phyloP scores from a whole-genome alignment of 2,113 vertebrate genomes.

The human (Homo sapiens) region GRCh38 chr5:89766501-89767000 shows the following conservation, averaged over 20 bases:
- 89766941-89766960: not conserved
- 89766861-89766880: not conserved
- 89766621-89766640: not conserved
- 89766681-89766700: not conserved
- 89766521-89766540: not conserved
- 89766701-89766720: no score
- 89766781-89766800: not conserved
- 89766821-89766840: not conserved
- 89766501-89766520: not conserved
- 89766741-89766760: not conserved
- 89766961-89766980: not conserved
- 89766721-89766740: not conserved
- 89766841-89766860: not conserved
- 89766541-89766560: not conserved
- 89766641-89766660: not conserved
- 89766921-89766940: not conserved
- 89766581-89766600: not conserved
- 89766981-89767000: not conserved
- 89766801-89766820: no score
- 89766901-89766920: not conserved
- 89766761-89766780: not conserved
- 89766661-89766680: not conserved
- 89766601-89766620: not conserved
- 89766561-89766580: not conserved
- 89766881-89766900: not conserved